These are phyloP conservation scores for Noctua janthe DNA, from an alignment of 2,888 invertebrate species.

Conservation along the genomic window DNA sequence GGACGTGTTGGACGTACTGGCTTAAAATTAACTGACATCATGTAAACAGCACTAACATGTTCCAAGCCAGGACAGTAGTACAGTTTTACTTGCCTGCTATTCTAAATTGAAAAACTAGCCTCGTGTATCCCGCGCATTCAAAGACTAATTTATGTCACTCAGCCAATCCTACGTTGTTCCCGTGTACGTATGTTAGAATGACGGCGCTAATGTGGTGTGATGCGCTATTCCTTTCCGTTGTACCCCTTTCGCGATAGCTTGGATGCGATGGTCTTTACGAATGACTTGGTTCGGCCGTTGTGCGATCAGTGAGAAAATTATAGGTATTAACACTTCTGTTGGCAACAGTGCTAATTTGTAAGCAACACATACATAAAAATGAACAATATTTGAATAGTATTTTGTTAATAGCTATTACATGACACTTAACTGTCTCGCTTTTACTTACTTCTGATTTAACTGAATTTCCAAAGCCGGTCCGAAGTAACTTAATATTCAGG, in stretches of 20 bases:
- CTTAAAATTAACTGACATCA: too few relatives aligned
- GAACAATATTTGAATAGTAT: not conserved
- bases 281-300: not conserved
- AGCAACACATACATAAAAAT: not conserved
- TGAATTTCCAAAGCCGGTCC: not conserved
- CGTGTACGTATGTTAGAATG: not conserved
- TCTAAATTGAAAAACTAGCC: too few relatives aligned
- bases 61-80: too few relatives aligned
- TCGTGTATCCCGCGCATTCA: too few relatives aligned
- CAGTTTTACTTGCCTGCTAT: too few relatives aligned
- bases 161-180: not conserved
- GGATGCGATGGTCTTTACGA: not conserved
- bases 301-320: too few relatives aligned
- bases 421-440: not conserved
- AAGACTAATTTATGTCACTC: not conserved
- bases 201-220: not conserved
- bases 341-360: not conserved
- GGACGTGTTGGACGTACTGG: too few relatives aligned
- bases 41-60: too few relatives aligned
- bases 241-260: too few relatives aligned
- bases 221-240: not conserved
- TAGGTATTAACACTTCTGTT: not conserved
- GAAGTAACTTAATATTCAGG: conserved; percentile 25
- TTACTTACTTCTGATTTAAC: not conserved
- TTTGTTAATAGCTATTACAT: not conserved